These are phyloP conservation scores for Caenorhabditis japonica DNA, from an alignment of 2,888 invertebrate species.

Conservation along the genomic window DNA sequence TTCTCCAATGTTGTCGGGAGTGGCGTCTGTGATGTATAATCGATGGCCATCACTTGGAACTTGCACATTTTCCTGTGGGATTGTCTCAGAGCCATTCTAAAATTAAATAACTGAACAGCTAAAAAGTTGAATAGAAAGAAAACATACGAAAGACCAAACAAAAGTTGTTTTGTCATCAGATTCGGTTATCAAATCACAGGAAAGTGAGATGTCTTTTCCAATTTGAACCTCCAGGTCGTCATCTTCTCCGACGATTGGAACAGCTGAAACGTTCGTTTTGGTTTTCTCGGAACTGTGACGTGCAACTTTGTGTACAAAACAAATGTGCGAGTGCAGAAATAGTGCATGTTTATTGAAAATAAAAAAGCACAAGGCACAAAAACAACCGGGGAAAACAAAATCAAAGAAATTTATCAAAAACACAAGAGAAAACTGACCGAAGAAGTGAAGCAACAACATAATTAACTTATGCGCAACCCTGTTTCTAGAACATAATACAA, in stretches of 20 bases:
- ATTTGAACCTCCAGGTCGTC: constrained; percentile 64
- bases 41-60: constrained; percentile 64
- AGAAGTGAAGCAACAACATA: too few relatives aligned
- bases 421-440: constrained; percentile 3
- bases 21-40: constrained; percentile 67
- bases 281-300: background rate
- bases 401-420: constrained; percentile 5
- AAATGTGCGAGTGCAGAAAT: constrained; percentile 3
- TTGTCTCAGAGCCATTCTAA: constrained; percentile 65
- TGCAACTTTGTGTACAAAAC: constrained; percentile 41
- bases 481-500: too few relatives aligned
- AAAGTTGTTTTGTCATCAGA: constrained; percentile 66
- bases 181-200: constrained; percentile 70
- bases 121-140: background rate
- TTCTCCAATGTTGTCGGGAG: constrained; percentile 62
- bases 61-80: constrained; percentile 66
- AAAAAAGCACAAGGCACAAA: constrained; percentile 8
- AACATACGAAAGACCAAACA: constrained; percentile 71
- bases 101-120: constrained; percentile 7
- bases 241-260: constrained; percentile 70
- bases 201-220: constrained; percentile 72
- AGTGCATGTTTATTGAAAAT: constrained; percentile 28
- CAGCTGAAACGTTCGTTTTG: constrained; percentile 61
- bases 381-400: constrained; percentile 3
- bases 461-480: too few relatives aligned